phyloP scores from a whole-genome alignment of 2,113 vertebrate genomes.

The Pristiophorus japonicus region DNA sequence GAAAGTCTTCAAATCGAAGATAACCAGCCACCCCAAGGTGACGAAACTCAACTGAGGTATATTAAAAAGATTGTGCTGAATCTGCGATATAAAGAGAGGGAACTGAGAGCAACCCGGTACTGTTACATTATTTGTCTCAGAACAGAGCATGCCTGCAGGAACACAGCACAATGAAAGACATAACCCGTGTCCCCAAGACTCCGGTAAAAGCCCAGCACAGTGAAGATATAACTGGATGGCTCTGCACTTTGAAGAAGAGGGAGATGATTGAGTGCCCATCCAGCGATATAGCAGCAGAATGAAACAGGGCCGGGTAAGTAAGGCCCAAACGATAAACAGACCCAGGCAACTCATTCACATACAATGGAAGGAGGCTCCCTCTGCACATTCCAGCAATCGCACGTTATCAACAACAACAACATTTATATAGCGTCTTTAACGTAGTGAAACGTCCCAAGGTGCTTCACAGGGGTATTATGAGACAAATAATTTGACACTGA shows the following conservation, averaged over 20 bases:
- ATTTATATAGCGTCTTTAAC: no score
- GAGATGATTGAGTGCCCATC: not conserved
- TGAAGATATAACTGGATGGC: not conserved
- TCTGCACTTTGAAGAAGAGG: not conserved
- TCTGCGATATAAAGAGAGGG: not conserved
- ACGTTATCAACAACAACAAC: no score
- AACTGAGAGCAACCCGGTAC: not conserved
- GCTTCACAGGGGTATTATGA: no score
- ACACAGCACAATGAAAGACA: not conserved
- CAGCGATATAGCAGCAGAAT: not conserved
- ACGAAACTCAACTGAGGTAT: not conserved
- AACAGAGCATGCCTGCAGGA: not conserved
- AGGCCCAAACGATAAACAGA: not conserved
- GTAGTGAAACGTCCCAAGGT: no score
- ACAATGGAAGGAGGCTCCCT: not conserved
- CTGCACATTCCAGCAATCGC: not conserved
- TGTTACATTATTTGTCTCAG: not conserved
- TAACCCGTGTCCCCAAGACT: not conserved
- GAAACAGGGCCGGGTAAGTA: no score
- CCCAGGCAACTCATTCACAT: not conserved
- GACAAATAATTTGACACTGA: no score
- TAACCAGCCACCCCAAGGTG: not conserved
- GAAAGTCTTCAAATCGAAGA: no score
- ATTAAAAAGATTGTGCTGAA: not conserved
- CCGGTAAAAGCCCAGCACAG: not conserved